A percentile compares a stretch with the other conserved stretches of the same genome.
phyloP scores from a whole-genome alignment of 2,797 vertebrate genomes.

The Coccyzus lansbergi region DNA sequence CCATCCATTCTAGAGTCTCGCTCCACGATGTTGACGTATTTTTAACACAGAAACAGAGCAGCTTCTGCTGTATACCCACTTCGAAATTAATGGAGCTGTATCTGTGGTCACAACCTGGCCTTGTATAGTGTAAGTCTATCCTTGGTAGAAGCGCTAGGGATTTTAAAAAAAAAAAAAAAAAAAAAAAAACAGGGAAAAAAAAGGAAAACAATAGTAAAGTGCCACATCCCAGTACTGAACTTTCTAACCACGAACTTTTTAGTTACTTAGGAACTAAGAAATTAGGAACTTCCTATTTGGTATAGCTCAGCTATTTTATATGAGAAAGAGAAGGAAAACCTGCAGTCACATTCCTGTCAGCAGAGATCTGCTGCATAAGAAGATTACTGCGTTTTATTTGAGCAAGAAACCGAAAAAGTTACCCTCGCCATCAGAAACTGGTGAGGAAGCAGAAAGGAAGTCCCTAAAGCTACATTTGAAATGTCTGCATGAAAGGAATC shows the following conservation, averaged over 20 bases:
- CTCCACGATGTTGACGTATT: not conserved
- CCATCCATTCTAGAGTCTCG: not conserved
- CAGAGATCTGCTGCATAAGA: not conserved
- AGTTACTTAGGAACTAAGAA: not conserved
- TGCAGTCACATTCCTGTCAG: not conserved
- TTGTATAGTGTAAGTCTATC: not conserved
- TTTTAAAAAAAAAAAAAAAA: not conserved
- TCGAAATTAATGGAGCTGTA: not conserved
- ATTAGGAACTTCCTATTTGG: not conserved
- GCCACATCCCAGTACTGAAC: no score
- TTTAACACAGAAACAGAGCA: not conserved
- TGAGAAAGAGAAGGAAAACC: not conserved
- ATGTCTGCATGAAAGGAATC: not conserved
- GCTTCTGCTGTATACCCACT: not conserved
- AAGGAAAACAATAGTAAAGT: no score
- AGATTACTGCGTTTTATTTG: not conserved
- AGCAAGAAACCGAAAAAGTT: constrained; percentile 1
- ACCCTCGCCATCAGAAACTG: constrained; percentile 17
- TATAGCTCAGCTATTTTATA: not conserved
- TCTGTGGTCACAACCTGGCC: not conserved
- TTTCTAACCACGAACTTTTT: not conserved
- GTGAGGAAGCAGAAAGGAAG: constrained; percentile 48
- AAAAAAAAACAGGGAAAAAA: no score
- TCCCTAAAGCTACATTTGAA: constrained; percentile 18
- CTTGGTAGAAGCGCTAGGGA: not conserved